Evolutionary conservation across 2,113 vertebrate species (phyloP), one percentile per base, ranked within the genome.

Genomic region (Cyphomyrus plagiostoma): DNA sequence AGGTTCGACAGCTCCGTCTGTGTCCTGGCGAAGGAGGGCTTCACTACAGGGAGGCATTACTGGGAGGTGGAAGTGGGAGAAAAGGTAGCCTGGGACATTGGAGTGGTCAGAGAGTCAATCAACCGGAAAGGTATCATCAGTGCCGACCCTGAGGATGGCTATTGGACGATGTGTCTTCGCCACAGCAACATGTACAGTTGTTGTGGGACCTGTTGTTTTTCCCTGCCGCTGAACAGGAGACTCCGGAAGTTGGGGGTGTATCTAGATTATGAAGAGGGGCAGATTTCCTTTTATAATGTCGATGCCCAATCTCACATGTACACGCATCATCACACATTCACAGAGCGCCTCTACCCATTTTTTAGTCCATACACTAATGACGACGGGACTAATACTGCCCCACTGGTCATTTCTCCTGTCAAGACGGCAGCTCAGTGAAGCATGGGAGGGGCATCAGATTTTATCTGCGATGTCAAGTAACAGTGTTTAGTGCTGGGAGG

Each of bases 1-100:
- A 80, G 80, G 50, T 84, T 85, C 15, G 35, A 58, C 11, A 23
- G 0, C 10, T 83, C 62, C 10, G 13, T 13, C 15, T 45, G 15
- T 35, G 53, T 90, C 84, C 56, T 87, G 85, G 85, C 45, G 6
- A 49, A 83, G 21, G 53, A 86, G 3, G 15, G 5, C 5, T 90
- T 87, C 56, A 13, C 84, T 42, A 70, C 89, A 35, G 62, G 62
- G 53, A 74, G 56, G n/a, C 56, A 70, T 6, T 90, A 70, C 62
- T 70, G 62, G 62, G 62, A 70, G 26, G 62, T 70, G 26, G 26
- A 70, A 70, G 26, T 70, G 53, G 42, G 46, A 45, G 89, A 56
- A 50, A 42, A 56, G 42, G 3, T 26, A 70, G 62, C 62, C 26
- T 70, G 62, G 62, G 62, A 70, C 26, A 30, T 70, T 30, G 21